phyloP scores from a whole-genome alignment of 2,113 vertebrate species.

The Etia nguti region DNA sequence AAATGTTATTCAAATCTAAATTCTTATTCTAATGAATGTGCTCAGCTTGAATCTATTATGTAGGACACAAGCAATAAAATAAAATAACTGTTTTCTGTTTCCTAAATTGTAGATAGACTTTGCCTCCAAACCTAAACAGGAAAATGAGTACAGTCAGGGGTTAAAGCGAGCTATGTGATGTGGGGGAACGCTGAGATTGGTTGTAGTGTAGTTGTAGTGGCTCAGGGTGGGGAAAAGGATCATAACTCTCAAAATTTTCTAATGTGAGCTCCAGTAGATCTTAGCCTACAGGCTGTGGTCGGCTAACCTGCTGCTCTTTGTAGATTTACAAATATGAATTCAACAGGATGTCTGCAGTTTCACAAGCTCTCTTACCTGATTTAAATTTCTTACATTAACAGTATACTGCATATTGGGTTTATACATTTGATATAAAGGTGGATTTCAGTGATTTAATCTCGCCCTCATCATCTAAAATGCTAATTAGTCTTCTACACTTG shows the following conservation, averaged over 20 bases:
- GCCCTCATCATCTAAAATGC: neutral
- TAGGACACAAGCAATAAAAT: neutral
- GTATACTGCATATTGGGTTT: neutral
- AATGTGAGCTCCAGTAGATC: neutral
- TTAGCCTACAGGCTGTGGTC: neutral
- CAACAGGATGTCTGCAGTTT: neutral
- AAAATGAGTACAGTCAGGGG: neutral
- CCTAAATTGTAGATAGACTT: neutral
- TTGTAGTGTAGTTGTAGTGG: neutral
- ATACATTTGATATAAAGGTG: neutral
- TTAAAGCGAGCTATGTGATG: neutral
- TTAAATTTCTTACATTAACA: neutral
- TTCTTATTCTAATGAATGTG: neutral
- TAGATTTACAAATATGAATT: neutral
- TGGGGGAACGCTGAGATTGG: fast-evolving
- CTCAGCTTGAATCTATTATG: neutral
- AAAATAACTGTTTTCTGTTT: neutral
- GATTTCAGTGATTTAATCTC: neutral
- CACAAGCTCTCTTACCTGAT: neutral
- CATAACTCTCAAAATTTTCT: neutral
- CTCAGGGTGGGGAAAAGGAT: fast-evolving
- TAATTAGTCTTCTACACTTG: neutral
- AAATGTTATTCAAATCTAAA: neutral
- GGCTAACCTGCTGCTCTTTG: neutral
- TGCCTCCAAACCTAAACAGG: fast-evolving